A percentile compares a stretch with the other conserved stretches of the same genome.
Evolutionary conservation across 2,113 vertebrate species (phyloP).

Genomic region (Barbus barbus): DNA sequence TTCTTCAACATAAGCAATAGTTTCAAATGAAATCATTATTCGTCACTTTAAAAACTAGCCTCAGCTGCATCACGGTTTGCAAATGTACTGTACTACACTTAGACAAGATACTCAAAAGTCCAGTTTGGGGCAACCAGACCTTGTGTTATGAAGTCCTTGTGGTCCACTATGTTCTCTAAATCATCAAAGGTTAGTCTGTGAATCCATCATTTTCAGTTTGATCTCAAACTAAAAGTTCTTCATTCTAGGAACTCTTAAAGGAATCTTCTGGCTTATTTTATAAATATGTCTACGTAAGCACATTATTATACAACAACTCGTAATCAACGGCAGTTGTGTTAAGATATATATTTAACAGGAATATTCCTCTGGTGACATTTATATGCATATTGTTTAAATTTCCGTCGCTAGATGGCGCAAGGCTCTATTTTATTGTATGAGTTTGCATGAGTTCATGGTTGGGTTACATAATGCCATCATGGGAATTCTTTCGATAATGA

Average conservation of each 20-base stretch:
- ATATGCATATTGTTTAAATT: neutral
- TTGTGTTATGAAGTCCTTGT: neutral
- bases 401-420: constrained; percentile 40
- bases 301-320: too few relatives aligned
- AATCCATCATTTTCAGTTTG: neutral
- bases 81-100: neutral
- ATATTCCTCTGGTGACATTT: neutral
- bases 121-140: neutral
- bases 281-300: neutral
- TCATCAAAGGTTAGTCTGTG: neutral
- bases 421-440: neutral
- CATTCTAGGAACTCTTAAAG: too few relatives aligned
- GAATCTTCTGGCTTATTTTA: too few relatives aligned
- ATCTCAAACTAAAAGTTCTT: neutral
- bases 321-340: neutral
- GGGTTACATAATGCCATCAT: constrained; percentile 36
- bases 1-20: neutral
- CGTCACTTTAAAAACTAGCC: neutral
- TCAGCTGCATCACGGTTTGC: neutral
- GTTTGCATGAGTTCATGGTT: neutral
- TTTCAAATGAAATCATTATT: neutral
- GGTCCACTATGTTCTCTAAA: neutral
- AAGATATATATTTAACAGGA: neutral
- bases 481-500: neutral
- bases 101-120: neutral